These are phyloP conservation scores for Drosophila elegans DNA, from an alignment of 1,140 invertebrate genomes.

Conservation along the genomic window DNA sequence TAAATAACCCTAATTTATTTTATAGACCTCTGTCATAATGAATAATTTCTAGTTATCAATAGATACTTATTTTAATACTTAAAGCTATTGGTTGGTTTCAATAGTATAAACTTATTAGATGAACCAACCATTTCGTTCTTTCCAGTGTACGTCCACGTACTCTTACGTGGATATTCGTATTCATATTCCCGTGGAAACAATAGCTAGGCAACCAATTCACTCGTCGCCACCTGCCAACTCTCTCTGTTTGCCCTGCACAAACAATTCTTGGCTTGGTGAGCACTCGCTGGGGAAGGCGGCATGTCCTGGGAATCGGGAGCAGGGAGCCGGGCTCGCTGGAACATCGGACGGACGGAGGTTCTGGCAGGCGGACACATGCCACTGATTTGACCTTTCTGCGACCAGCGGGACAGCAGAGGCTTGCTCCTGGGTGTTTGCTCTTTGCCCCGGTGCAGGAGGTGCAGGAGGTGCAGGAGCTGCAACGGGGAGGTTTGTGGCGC, in stretches of 20 bases:
- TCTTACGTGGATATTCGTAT: slow-evolving; percentile 6
- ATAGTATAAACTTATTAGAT: no score
- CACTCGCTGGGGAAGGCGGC: slow-evolving; percentile 7
- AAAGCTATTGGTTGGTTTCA: no score
- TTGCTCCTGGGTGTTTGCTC: slow-evolving; percentile 27
- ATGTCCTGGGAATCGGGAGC: slow-evolving; percentile 39
- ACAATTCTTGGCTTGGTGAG: slow-evolving; percentile 37
- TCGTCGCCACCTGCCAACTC: slow-evolving; percentile 36
- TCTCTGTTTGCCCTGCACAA: slow-evolving; percentile 55
- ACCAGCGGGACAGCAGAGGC: neutral
- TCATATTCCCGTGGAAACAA: slow-evolving; percentile 45
- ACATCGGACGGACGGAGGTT: slow-evolving; percentile 7
- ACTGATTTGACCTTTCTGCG: slow-evolving; percentile 49
- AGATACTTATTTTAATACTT: no score
- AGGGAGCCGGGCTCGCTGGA: slow-evolving; percentile 11
- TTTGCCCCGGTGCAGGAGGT: slow-evolving; percentile 22
- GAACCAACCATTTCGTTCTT: neutral
- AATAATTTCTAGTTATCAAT: no score
- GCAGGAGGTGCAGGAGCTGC: slow-evolving; percentile 19
- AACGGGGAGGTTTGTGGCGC: slow-evolving; percentile 11
- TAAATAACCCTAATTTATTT: no score
- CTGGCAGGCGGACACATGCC: slow-evolving; percentile 29
- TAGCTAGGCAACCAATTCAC: slow-evolving; percentile 34
- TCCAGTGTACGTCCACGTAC: slow-evolving; percentile 2
- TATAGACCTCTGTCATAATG: no score